A percentile compares a stretch with the other conserved stretches of the same genome.
These are phyloP conservation scores for Anguilla megastoma DNA, from an alignment of 2,797 vertebrate genomes.

Conservation along the genomic window DNA sequence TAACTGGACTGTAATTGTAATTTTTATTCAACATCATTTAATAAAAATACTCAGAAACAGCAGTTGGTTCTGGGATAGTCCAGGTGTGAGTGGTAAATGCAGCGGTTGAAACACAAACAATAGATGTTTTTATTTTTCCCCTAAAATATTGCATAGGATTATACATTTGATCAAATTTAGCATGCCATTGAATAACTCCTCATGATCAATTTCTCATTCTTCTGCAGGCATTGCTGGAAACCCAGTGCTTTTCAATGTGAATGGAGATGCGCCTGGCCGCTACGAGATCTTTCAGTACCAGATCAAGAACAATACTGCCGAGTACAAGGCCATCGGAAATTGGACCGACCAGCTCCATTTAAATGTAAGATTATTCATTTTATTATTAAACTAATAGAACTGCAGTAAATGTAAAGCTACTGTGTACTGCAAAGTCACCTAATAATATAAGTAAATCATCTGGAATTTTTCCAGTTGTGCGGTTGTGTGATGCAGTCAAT, in stretches of 20 bases:
- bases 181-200: neutral
- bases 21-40: neutral
- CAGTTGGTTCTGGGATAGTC: too few species aligned
- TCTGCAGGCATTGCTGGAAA: constrained; percentile 86
- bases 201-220: neutral
- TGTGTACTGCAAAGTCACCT: neutral
- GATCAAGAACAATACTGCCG: constrained; percentile 77
- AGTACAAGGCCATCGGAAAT: constrained; percentile 90
- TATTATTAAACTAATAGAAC: neutral
- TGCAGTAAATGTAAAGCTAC: neutral
- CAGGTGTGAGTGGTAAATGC: too few species aligned
- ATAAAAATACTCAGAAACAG: too few species aligned
- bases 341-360: constrained; percentile 90
- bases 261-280: constrained; percentile 89
- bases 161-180: neutral
- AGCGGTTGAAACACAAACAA: neutral
- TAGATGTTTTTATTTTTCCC: neutral
- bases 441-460: neutral
- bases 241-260: constrained; percentile 91
- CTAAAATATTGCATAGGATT: neutral
- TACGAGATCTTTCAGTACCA: constrained; percentile 98
- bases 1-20: neutral
- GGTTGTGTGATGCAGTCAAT: neutral
- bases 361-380: constrained; percentile 68
- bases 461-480: neutral